Base-by-base conservation (phyloP, 2,888 invertebrate genomes). In the Chrysodeixis includens region DNA sequence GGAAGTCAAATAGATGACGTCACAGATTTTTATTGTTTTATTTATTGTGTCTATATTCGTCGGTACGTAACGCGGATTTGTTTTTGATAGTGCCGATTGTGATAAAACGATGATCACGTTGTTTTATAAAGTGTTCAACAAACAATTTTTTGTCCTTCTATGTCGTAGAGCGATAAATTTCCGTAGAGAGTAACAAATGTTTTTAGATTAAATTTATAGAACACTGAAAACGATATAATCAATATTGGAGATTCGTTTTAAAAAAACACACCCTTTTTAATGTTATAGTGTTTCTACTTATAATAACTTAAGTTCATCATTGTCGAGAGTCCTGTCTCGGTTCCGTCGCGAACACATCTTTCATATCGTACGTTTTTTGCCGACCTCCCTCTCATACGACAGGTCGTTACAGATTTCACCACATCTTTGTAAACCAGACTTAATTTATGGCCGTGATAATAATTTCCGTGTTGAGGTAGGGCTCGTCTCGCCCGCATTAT, bases 391-490 rank as follows among this genome's bases (percentile, higher is more conserved):
- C 60, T 52, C 60, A 56, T 66, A 65, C 57, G 72, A 71, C 59
- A 59, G 75, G 76, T 81, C 78, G 79, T 80, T 87, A 86, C 84
- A 85, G 85, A 83, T 86, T 88, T 85, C 83, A 79, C 83, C 82
- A 81, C 81, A 81, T 88, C 86, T 88, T 86, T 86, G 84, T 66
- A 82, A 83, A 82, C 74, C 70, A 71, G 77, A 72, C 78, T 81
- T 90, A 90, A 92, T 92, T 91, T 91, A 92, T 90, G 87, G 74
- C 72, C 76, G 84, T 84, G 86, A 91, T 91, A 91, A 91, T 91
- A 90, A 91, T 91, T 90, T 92, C 89, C 89, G 85, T 86, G 87
- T 93, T 92, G 92, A 88, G 91, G 91, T 91, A 91, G 90, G 91
- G 87, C 84, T 84, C 86, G 84, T 86, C 83, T 89, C 78, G 80